These are phyloP conservation scores for Apoda limacodes DNA, from an alignment of 2,888 invertebrate species.

Conservation along the genomic window DNA sequence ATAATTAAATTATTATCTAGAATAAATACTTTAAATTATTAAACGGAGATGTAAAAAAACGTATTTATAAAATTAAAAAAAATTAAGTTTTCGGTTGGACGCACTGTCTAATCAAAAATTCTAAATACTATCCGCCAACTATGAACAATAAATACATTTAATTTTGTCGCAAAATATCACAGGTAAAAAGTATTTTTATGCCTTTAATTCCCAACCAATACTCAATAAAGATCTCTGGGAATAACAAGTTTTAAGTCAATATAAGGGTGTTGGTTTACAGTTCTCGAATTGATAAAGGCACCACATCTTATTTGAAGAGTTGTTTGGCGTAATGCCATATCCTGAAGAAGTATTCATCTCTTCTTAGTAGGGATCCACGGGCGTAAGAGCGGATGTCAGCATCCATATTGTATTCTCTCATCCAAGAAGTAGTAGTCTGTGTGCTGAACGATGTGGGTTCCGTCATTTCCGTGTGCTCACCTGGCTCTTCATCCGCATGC, in stretches of 20 bases:
- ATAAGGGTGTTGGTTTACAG: too few species aligned
- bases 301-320: conserved; percentile 85
- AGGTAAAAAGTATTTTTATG: conserved; percentile 64
- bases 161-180: conserved; percentile 54
- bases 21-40: conserved; percentile 30
- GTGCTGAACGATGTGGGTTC: conserved; percentile 90
- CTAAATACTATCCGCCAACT: conserved; percentile 41
- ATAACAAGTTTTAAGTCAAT: too few species aligned
- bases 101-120: conserved; percentile 22
- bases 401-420: conserved; percentile 93
- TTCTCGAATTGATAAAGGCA: too few species aligned
- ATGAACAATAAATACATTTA: conserved; percentile 26
- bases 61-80: conserved; percentile 38
- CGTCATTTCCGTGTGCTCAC: conserved; percentile 73
- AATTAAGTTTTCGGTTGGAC: conserved; percentile 28
- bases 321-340: conserved; percentile 91
- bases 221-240: conserved; percentile 28
- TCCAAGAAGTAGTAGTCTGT: conserved; percentile 95
- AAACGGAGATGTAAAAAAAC: conserved; percentile 32
- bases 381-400: conserved; percentile 92
- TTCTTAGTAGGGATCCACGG: conserved; percentile 83
- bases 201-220: too few species aligned
- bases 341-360: conserved; percentile 96
- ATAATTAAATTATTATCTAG: conserved; percentile 49
- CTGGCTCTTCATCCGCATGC: conserved; percentile 51